Conservation (phyloP, 2,888 invertebrate genomes). For the Serrognathus titanus region DNA sequence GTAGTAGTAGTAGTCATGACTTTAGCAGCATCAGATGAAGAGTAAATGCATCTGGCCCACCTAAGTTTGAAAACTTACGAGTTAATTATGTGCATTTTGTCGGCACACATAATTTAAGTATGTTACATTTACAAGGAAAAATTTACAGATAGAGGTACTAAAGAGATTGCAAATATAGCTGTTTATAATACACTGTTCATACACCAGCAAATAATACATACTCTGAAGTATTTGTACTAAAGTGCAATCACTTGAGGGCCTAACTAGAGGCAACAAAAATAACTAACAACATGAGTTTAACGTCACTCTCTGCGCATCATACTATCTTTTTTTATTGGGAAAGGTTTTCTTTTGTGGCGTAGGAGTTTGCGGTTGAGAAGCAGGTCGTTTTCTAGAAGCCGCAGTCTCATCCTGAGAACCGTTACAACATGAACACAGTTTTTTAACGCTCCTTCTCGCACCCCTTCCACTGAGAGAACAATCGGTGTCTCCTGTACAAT, state of each 20-base stretch:
- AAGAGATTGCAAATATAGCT: conserved; percentile 46
- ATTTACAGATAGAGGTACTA: conserved; percentile 44
- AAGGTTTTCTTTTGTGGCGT: conserved; percentile 46
- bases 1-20: conserved; percentile 13
- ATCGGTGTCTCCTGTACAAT: conserved; percentile 32
- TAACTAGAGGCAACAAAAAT: conserved; percentile 35
- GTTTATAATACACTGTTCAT: conserved; percentile 13
- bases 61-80: conserved; percentile 13
- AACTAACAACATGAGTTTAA: conserved; percentile 30
- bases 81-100: conserved; percentile 46
- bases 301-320: conserved; percentile 30
- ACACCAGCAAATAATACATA: conserved; percentile 18
- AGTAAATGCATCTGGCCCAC: conserved; percentile 21
- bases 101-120: conserved; percentile 40
- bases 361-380: conserved; percentile 40
- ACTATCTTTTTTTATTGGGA: conserved; percentile 48
- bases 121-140: conserved; percentile 40
- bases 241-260: conserved; percentile 42
- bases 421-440: conserved; percentile 46
- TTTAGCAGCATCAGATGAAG: conserved; percentile 17
- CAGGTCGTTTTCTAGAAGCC: conserved; percentile 37
- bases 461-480: conserved; percentile 41
- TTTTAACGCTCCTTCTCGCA: conserved; percentile 42
- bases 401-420: conserved; percentile 34
- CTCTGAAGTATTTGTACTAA: conserved; percentile 45